These are phyloP conservation scores for Nesidiocoris tenuis DNA, from an alignment of 2,888 invertebrate genomes.

Conservation along the genomic window DNA sequence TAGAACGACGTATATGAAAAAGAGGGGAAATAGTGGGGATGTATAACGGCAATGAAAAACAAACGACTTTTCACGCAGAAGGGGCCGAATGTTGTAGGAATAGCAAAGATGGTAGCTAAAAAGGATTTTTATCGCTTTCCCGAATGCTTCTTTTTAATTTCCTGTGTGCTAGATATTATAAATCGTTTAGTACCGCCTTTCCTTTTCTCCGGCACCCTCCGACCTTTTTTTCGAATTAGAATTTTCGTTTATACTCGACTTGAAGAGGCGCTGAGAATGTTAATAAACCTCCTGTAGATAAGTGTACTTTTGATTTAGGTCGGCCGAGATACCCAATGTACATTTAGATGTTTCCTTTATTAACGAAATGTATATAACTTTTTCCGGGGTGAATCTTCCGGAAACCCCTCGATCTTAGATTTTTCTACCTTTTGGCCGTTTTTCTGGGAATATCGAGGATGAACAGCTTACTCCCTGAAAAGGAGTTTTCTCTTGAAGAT, in stretches of 20 bases:
- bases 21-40: slow-evolving; percentile 16
- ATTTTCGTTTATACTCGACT: slow-evolving; percentile 19
- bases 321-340: background rate
- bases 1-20: no score
- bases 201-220: background rate
- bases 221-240: slow-evolving; percentile 18
- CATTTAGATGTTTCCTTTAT: background rate
- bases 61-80: slow-evolving; percentile 37
- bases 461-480: no score
- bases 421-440: no score
- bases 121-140: slow-evolving; percentile 40
- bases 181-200: slow-evolving; percentile 37
- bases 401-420: no score
- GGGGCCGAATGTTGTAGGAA: background rate
- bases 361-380: no score
- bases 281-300: slow-evolving; percentile 19
- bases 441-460: no score
- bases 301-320: slow-evolving; percentile 17
- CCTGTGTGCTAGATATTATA: slow-evolving; percentile 40
- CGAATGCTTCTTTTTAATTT: slow-evolving; percentile 41
- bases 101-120: slow-evolving; percentile 1
- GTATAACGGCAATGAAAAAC: slow-evolving; percentile 29
- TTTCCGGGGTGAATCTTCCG: no score
- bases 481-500: no score
- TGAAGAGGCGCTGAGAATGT: slow-evolving; percentile 12